These are phyloP conservation scores for Murina feae DNA, from an alignment of 2,113 vertebrate genomes.

Conservation along the genomic window DNA sequence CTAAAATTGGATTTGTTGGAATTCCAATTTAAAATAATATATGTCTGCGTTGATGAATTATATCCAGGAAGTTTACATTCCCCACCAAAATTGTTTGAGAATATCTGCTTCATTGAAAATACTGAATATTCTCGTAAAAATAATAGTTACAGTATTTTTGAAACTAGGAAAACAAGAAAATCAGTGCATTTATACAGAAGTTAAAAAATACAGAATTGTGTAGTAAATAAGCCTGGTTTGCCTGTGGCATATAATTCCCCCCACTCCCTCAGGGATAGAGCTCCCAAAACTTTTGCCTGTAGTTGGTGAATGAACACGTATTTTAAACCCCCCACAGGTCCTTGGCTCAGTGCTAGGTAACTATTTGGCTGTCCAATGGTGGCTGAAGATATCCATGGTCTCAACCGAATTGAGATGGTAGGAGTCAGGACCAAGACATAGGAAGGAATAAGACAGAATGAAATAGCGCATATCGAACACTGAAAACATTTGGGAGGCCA, in stretches of 20 bases:
- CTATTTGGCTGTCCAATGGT: background rate
- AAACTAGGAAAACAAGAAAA: background rate
- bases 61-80: background rate
- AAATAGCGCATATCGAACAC: background rate
- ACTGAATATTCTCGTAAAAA: background rate
- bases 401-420: background rate
- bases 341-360: background rate
- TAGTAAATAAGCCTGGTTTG: background rate
- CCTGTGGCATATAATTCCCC: background rate
- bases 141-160: background rate
- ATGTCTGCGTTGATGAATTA: background rate
- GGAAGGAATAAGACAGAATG: background rate
- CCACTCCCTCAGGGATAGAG: background rate
- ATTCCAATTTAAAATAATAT: constrained; percentile 5
- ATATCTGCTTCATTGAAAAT: constrained; percentile 12
- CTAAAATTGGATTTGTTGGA: background rate
- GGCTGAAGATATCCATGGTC: background rate
- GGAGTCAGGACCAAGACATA: background rate
- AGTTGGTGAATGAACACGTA: constrained; percentile 8
- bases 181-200: background rate
- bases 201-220: background rate
- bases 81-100: background rate
- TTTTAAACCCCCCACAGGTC: background rate
- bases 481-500: background rate
- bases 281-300: background rate